Conservation (phyloP, 2,113 vertebrate genomes). For the Brienomyrus brachyistius region DNA sequence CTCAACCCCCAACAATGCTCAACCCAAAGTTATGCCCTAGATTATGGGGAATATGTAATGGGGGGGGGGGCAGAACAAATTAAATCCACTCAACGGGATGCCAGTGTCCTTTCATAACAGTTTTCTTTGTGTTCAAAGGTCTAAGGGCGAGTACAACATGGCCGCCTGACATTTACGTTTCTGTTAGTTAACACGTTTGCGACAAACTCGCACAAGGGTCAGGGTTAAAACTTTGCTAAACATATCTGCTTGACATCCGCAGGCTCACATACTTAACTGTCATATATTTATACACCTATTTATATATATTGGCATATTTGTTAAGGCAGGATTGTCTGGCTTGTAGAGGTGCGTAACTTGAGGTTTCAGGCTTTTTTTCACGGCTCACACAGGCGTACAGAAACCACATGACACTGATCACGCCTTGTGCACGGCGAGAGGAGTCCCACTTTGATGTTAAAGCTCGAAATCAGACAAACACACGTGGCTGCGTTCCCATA, state of each 20-base stretch:
- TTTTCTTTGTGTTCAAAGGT: neutral
- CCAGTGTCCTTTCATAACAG: conserved; percentile 18
- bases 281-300: neutral
- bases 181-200: neutral
- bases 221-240: neutral
- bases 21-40: neutral
- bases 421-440: neutral
- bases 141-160: neutral
- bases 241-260: neutral
- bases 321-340: neutral
- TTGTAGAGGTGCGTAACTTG: neutral
- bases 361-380: neutral
- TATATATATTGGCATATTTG: neutral
- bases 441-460: neutral
- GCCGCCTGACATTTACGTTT: neutral
- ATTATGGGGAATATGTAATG: conserved; percentile 63
- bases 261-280: neutral
- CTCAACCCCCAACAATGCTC: neutral
- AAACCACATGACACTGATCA: neutral
- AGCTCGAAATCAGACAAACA: neutral
- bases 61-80: conserved; percentile 25
- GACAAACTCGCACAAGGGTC: neutral
- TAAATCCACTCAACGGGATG: conserved; percentile 20
- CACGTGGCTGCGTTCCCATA: neutral
- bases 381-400: neutral